Evolutionary conservation across 2,797 vertebrate genomes (phyloP).

Genomic region (Podarcis siculus): DNA sequence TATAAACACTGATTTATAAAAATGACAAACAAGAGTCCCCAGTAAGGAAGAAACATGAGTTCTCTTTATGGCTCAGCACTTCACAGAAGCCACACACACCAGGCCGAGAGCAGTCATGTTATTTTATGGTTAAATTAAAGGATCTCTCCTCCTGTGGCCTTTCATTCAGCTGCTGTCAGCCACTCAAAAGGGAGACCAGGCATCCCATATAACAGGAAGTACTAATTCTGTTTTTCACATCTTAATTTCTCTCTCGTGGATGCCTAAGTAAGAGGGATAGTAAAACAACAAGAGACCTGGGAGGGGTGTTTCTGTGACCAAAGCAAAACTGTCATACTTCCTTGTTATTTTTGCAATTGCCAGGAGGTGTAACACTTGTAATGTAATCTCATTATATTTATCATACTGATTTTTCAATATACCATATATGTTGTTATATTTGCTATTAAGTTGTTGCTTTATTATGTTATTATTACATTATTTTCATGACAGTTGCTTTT

Average conservation of each 20-base stretch:
- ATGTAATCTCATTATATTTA: no score
- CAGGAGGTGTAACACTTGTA: no score
- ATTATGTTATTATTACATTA: no score
- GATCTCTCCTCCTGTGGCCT: slow-evolving; percentile 25
- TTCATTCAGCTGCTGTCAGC: neutral
- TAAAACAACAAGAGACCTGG: neutral
- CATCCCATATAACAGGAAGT: neutral
- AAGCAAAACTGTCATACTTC: no score
- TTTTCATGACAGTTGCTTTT: no score
- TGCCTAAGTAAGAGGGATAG: neutral
- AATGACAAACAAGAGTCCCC: slow-evolving; percentile 76
- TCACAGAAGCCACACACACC: slow-evolving; percentile 34
- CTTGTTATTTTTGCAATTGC: no score
- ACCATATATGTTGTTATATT: no score
- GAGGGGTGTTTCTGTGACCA: no score
- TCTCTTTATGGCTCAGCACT: slow-evolving; percentile 59
- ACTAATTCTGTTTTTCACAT: neutral
- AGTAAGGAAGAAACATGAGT: slow-evolving; percentile 65
- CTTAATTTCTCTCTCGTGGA: neutral
- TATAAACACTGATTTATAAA: slow-evolving; percentile 78
- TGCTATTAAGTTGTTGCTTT: no score
- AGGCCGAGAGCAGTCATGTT: slow-evolving; percentile 23
- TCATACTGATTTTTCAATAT: no score
- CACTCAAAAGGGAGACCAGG: neutral
- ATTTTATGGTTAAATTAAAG: slow-evolving; percentile 39